Percentiles rank a stretch among this genome's conserved stretches.
Evolutionary conservation across 2,888 invertebrate species (phyloP).

Genomic region (Zeuzera pyrina): DNA sequence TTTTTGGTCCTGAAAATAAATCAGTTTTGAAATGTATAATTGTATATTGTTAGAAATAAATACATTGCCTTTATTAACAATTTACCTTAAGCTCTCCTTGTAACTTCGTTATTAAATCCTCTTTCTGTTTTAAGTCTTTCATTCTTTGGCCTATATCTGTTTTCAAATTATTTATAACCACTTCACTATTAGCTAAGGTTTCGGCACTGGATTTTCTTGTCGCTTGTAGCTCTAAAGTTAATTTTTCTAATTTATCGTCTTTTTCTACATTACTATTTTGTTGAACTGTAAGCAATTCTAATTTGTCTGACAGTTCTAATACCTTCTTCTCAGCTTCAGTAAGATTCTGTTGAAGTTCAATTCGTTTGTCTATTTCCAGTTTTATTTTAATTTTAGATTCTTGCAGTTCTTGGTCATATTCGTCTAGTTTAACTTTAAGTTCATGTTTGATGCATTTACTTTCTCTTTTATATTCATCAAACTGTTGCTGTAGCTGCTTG

Average conservation of each 20-base stretch:
- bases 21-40: conserved; percentile 1
- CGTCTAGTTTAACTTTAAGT: conserved; percentile 72
- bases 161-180: conserved; percentile 44
- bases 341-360: conserved; percentile 45
- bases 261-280: conserved; percentile 52
- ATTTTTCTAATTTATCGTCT: conserved; percentile 52
- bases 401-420: conserved; percentile 49
- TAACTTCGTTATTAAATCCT: conserved; percentile 44
- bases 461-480: conserved; percentile 58
- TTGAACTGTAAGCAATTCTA: conserved; percentile 53
- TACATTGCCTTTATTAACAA: background rate
- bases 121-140: conserved; percentile 50
- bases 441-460: conserved; percentile 66
- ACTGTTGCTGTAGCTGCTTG: conserved; percentile 51
- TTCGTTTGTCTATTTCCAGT: conserved; percentile 49
- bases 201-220: conserved; percentile 46
- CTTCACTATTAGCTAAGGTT: conserved; percentile 44
- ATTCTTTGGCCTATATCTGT: conserved; percentile 50
- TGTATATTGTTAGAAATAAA: background rate
- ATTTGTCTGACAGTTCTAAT: conserved; percentile 49
- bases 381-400: conserved; percentile 50
- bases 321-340: conserved; percentile 44
- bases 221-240: conserved; percentile 55
- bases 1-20: conserved; percentile 38
- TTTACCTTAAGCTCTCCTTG: conserved; percentile 58